Evolutionary conservation across 2,113 vertebrate species (phyloP), one percentile per base, ranked within the genome.

Genomic region (Prunella fulvescens): DNA sequence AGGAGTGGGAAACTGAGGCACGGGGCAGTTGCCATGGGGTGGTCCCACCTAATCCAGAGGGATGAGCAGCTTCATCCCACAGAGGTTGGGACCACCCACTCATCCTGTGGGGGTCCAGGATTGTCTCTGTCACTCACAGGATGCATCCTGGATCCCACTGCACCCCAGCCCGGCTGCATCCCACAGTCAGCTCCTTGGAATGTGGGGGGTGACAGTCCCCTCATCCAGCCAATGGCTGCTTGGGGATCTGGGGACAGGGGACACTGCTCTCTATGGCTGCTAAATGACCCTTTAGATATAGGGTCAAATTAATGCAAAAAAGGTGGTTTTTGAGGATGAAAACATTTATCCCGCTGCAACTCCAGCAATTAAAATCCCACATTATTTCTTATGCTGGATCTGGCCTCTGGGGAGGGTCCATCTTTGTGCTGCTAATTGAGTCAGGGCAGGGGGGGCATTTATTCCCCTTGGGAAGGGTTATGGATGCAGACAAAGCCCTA

Each of bases 11-110:
- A 96, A 91, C 90, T 77, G 92, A 92, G 92, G 95, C 87, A 88
- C 8, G 0, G 62, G 17, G 22, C 2, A 10, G 28, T 12, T 0
- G 0, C 28, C 22, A 4, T 3, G 2, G 13, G 22, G 9, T 20
- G 10, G 7, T 58, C 39, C 25, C 71, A 45, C 12, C 8, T 12
- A 31, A 85, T 26, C n/a, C 39, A 61, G 6, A 40, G 28, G 8
- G 29, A 16, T 5, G 29, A 67, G 16, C 10, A 3, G 12, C 5
- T 56, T 33, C 42, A 61, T 10, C 57, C 25, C 33, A 5, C 17
- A 16, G 74, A 24, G 15, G 5, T 3, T 11, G 8, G 7, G 2
- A 2, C 7, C 57, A 24, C 7, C 28, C 42, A 6, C 3, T 8
- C 19, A 33, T 7, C 23, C n/a, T 7, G 9, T 50, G 1, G 1